Conservation (phyloP, 2,888 invertebrate genomes). For the Epistrophe eligans region DNA sequence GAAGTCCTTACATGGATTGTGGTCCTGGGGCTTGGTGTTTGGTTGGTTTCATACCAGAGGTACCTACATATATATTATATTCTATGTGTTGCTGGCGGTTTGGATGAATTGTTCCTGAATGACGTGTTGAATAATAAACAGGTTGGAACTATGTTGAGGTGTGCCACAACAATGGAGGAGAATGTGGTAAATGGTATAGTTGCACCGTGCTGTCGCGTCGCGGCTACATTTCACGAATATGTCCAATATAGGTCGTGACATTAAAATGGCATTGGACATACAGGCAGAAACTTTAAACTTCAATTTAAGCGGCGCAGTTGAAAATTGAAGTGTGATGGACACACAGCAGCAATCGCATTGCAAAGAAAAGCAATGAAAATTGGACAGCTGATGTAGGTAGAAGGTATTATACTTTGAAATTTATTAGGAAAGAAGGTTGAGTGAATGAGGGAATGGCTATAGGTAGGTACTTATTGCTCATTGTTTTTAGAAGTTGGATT, state of each 20-base stretch:
- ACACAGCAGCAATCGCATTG: slow-evolving; percentile 46
- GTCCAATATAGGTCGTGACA: slow-evolving; percentile 75
- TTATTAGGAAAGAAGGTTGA: background rate
- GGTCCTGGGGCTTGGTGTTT: slow-evolving; percentile 32
- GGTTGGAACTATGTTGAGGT: slow-evolving; percentile 59
- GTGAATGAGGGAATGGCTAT: background rate
- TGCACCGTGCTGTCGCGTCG: slow-evolving; percentile 64
- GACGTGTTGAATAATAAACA: slow-evolving; percentile 74
- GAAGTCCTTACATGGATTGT: slow-evolving; percentile 69
- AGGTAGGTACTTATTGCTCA: background rate
- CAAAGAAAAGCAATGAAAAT: slow-evolving; percentile 59
- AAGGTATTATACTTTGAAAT: slow-evolving; percentile 29
- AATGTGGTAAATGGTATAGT: slow-evolving; percentile 68
- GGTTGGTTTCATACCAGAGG: slow-evolving; percentile 3
- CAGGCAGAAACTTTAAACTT: slow-evolving; percentile 75
- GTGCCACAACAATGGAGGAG: slow-evolving; percentile 72
- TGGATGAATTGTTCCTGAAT: slow-evolving; percentile 65
- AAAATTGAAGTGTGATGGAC: slow-evolving; percentile 71
- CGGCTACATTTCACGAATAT: slow-evolving; percentile 67
- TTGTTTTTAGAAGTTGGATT: background rate
- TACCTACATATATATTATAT: slow-evolving; percentile 20
- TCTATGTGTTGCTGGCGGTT: slow-evolving; percentile 1
- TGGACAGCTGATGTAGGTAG: slow-evolving; percentile 39
- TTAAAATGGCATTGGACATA: slow-evolving; percentile 75
- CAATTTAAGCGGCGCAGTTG: slow-evolving; percentile 43